Evolutionary conservation across 2,888 invertebrate species (phyloP).

Genomic region (Tricholauxania praeusta): DNA sequence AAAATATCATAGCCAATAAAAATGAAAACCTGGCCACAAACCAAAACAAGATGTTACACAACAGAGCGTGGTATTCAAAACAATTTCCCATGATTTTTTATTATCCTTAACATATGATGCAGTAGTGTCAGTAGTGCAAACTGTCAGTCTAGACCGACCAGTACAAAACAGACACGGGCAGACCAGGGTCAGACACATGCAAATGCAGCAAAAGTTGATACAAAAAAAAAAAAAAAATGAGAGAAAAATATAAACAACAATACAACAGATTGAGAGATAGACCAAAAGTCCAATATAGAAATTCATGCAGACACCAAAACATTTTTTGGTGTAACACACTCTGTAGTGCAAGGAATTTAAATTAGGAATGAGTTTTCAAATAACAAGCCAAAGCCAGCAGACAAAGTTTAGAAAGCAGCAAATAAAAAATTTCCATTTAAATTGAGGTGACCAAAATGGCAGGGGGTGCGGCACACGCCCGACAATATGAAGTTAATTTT

Average conservation of each 20-base stretch:
- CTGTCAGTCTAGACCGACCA: too few species aligned
- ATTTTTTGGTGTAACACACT: too few species aligned
- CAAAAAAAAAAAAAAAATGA: too few species aligned
- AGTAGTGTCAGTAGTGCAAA: not conserved
- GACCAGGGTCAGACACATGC: slow-evolving; percentile 7
- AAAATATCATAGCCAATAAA: not conserved
- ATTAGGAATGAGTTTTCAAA: too few species aligned
- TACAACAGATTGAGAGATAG: too few species aligned
- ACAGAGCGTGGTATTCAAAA: slow-evolving; percentile 15
- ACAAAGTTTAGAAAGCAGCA: not conserved
- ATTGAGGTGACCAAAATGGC: not conserved
- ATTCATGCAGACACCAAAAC: too few species aligned
- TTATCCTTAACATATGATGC: slow-evolving; percentile 3
- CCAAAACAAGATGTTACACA: slow-evolving; percentile 20
- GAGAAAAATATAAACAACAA: too few species aligned
- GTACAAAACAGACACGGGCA: too few species aligned
- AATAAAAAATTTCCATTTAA: not conserved
- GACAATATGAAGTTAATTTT: not conserved
- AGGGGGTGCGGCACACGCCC: not conserved
- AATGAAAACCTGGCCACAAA: not conserved
- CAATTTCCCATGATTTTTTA: slow-evolving; percentile 20
- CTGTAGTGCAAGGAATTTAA: too few species aligned
- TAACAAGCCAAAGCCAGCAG: too few species aligned
- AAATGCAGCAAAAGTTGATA: too few species aligned
- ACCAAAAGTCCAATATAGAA: too few species aligned